phyloP scores from a whole-genome alignment of 2,888 invertebrate species.

The Oxycera nigricornis region DNA sequence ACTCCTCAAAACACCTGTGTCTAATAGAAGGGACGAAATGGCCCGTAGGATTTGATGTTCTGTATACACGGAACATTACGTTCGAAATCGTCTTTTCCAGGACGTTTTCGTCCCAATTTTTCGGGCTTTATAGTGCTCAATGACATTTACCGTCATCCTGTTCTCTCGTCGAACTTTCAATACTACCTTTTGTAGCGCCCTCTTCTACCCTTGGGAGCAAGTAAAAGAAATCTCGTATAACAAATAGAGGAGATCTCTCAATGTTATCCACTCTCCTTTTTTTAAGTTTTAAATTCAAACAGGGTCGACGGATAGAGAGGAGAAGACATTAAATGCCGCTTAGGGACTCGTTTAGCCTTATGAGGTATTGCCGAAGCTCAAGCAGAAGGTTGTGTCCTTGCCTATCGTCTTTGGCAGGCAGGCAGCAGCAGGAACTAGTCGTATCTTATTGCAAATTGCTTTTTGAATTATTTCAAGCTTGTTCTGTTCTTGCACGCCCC shows the following conservation, averaged over 20 bases:
- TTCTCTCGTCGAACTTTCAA: slow-evolving; percentile 13
- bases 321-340: slow-evolving; percentile 30
- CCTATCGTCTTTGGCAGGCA: background rate
- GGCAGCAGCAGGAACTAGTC: slow-evolving; percentile 23
- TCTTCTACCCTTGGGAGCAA: background rate
- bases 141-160: background rate
- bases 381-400: background rate
- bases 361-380: slow-evolving; percentile 21
- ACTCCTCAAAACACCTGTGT: slow-evolving; percentile 25
- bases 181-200: background rate
- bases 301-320: background rate
- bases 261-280: background rate
- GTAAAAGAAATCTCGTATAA: background rate
- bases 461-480: slow-evolving; percentile 31
- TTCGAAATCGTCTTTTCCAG: background rate
- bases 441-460: slow-evolving; percentile 36
- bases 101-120: background rate
- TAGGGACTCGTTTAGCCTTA: slow-evolving; percentile 39
- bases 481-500: background rate
- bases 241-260: slow-evolving; percentile 3
- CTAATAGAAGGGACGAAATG: slow-evolving; percentile 30
- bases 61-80: slow-evolving; percentile 32
- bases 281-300: slow-evolving; percentile 32
- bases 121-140: background rate
- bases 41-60: slow-evolving; percentile 36